phyloP scores from a whole-genome alignment of 2,888 invertebrate species.

The Lomographa bimaculata region DNA sequence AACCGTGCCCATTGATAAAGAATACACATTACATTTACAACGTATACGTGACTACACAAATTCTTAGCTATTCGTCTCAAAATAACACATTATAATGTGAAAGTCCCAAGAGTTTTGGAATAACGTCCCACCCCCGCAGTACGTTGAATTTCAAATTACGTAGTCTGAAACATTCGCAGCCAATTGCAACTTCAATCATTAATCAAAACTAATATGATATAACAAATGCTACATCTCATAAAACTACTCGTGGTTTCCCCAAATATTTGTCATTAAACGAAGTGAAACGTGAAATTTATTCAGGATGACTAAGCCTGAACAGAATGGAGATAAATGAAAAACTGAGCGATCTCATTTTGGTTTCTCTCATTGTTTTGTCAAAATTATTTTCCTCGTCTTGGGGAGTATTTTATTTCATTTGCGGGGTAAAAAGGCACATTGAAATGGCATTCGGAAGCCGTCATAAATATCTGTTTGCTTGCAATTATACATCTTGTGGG shows the following conservation, averaged over 20 bases:
- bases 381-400: slow-evolving; percentile 8
- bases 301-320: slow-evolving; percentile 26
- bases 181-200: slow-evolving; percentile 1
- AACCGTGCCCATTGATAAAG: no score
- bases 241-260: slow-evolving; percentile 22
- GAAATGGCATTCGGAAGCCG: slow-evolving; percentile 25
- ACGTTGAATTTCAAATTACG: no score
- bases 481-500: slow-evolving; percentile 8
- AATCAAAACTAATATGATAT: no score
- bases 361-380: slow-evolving; percentile 13
- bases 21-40: no score
- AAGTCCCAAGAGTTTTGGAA: no score
- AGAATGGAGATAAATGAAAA: slow-evolving; percentile 11
- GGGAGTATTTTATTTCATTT: slow-evolving; percentile 8
- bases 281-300: slow-evolving; percentile 16
- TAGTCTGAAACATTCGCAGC: no score
- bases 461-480: slow-evolving; percentile 27
- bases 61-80: no score
- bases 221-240: no score
- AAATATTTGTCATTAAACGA: slow-evolving; percentile 23
- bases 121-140: no score
- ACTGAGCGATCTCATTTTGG: slow-evolving; percentile 1
- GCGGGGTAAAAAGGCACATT: slow-evolving; percentile 16
- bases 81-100: no score
- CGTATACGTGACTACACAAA: no score